Base-by-base conservation (phyloP, 2,888 invertebrate species). In the Atethmia centrago region DNA sequence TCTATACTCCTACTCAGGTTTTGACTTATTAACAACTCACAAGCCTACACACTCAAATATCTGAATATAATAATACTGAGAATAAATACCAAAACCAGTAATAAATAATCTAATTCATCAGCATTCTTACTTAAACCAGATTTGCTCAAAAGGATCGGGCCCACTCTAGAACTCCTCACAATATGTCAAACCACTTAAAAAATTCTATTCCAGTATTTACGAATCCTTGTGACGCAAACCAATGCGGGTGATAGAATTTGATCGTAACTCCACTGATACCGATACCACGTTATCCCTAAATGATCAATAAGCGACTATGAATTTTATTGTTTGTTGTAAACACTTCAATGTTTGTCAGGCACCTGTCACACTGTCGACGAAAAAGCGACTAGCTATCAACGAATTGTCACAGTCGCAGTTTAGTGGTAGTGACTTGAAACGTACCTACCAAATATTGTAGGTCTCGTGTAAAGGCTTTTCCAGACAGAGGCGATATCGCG, bases 81-180 rank as follows among this genome's bases (percentile, higher is more conserved):
- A 40, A 4, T 36, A 47, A 36, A 45, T 71, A 71, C 25, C 4
- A 36, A 21, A 55, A 36, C 25, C 19, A 28, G 40, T 9, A 31
- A 42, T 72, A n/a, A 40, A 74, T 58, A 36, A 78, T 59, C 14
- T 56, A n/a, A 51, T 58, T 45, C 4, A 51, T 45, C 42, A 36
- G 14, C 31, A 56, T 58, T 77, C 42, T 36, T 14, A 68, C 14
- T 2, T 10, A 66, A 76, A 66, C 67, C 21, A 56, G 71, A 36
- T 25, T 36, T 47, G 4, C 47, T 42, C 12, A 58, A 59, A 45
- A 14, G 8, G 14, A 45, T 25, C 14, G n/a, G 8, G 16, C 51
- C 61, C 79, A 45, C 56, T 76, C 76, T 79, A 76, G 78, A 76
- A 51, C 62, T 79, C 49, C 25, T 5, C 10, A 14, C 72, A 71